A percentile compares a stretch with the other conserved stretches of the same genome.
Evolutionary conservation across 2,113 vertebrate genomes (phyloP).

Genomic region (Galemys pyrenaicus): DNA sequence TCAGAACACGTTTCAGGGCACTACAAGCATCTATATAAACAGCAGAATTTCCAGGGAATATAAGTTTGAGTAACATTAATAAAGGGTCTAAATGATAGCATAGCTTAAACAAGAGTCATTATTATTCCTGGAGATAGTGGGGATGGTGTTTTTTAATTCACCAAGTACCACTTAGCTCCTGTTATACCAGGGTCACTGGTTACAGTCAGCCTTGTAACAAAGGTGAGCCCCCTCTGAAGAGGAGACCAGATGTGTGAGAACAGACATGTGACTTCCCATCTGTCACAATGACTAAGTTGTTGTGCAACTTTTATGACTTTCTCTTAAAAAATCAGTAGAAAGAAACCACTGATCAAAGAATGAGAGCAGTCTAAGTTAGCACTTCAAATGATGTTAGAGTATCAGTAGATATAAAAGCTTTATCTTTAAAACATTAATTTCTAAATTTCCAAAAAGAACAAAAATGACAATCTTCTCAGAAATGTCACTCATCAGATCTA

Average conservation of each 20-base stretch:
- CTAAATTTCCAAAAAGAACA: background rate
- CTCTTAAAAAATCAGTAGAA: background rate
- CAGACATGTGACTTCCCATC: background rate
- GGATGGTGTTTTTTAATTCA: background rate
- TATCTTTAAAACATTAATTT: slow-evolving; percentile 1
- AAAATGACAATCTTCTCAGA: slow-evolving; percentile 20
- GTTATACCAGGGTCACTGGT: background rate
- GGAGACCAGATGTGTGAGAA: background rate
- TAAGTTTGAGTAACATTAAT: background rate
- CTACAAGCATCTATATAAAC: background rate
- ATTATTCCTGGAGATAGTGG: background rate
- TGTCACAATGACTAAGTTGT: background rate
- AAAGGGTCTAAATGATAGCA: background rate
- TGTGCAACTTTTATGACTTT: background rate
- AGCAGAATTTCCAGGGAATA: background rate
- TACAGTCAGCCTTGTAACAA: background rate
- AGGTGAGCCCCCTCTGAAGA: background rate
- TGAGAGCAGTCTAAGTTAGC: background rate
- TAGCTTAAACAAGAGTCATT: background rate
- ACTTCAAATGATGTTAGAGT: background rate
- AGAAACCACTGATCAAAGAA: background rate
- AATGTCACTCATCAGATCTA: background rate
- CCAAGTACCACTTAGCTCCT: background rate
- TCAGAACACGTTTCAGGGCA: background rate
- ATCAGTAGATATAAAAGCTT: background rate